Evolutionary conservation across 1,140 invertebrate genomes (phyloP).

Genomic region (Coelopa frigida): DNA sequence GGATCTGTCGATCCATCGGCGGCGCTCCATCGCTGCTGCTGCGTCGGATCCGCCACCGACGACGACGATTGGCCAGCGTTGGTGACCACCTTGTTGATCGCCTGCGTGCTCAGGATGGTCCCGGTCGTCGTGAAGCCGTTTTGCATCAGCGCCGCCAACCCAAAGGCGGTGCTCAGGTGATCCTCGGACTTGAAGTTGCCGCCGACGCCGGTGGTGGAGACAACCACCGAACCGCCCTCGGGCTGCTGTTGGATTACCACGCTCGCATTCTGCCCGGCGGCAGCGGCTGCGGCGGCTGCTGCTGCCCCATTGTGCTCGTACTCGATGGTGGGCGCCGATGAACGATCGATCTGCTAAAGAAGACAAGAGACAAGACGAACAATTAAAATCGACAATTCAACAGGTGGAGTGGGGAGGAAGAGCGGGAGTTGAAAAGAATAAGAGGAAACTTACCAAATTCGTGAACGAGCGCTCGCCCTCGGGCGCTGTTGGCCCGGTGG

Average conservation of each 20-base stretch:
- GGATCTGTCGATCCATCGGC: conserved; percentile 27
- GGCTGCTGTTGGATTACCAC: conserved; percentile 19
- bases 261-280: conserved; percentile 8
- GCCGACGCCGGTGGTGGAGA: conserved; percentile 23
- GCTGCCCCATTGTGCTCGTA: conserved; percentile 30
- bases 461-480: conserved; percentile 44
- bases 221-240: conserved; percentile 36
- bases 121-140: conserved; percentile 56
- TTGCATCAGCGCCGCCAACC: conserved; percentile 62
- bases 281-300: conserved; percentile 6
- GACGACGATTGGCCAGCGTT: conserved; percentile 14
- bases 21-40: conserved; percentile 16
- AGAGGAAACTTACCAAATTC: conserved; percentile 35
- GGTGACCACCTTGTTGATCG: conserved; percentile 32
- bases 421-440: not conserved
- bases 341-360: conserved; percentile 38
- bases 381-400: not conserved
- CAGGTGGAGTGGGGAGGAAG: not conserved
- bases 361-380: not conserved
- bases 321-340: conserved; percentile 38
- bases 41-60: conserved; percentile 22
- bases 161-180: conserved; percentile 59
- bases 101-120: conserved; percentile 50
- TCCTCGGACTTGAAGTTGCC: conserved; percentile 55
- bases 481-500: conserved; percentile 42